A percentile compares a stretch with the other conserved stretches of the same genome.
phyloP scores from a whole-genome alignment of 2,113 vertebrate genomes.

The Pomatostomus ruficeps region DNA sequence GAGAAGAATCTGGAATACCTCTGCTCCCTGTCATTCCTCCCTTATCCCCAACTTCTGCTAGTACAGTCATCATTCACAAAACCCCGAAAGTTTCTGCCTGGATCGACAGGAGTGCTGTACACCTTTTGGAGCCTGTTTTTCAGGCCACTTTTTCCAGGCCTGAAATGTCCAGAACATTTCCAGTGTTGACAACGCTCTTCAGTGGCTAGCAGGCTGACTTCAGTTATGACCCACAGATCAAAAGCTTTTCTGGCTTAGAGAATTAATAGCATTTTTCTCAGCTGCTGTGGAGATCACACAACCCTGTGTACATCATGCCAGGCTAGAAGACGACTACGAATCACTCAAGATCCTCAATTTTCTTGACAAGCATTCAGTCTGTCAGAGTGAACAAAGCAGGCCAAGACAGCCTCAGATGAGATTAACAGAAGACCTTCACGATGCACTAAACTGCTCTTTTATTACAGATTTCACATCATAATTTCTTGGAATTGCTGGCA shows the following conservation, averaged over 20 bases:
- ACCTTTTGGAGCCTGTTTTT: not conserved
- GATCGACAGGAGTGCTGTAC: not conserved
- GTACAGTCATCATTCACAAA: not conserved
- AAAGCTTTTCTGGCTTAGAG: not conserved
- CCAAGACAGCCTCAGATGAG: not conserved
- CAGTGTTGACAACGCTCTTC: not conserved
- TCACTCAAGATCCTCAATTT: not conserved
- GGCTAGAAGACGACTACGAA: not conserved
- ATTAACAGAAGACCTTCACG: not conserved
- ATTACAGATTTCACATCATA: not conserved
- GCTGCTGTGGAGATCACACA: not conserved
- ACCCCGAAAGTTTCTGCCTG: not conserved
- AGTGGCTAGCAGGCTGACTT: not conserved
- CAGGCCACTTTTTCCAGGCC: not conserved
- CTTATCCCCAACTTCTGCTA: not conserved
- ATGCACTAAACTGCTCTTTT: not conserved
- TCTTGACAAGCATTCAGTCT: not conserved
- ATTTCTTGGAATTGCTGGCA: not conserved
- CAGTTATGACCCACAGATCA: not conserved
- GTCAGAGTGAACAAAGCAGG: not conserved
- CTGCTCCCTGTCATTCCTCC: not conserved
- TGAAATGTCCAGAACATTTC: not conserved
- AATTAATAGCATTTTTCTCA: slow-evolving; percentile 8
- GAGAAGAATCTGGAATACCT: not conserved
- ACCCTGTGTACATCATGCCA: not conserved